Evolutionary conservation across 2,797 vertebrate species (phyloP).

Genomic region (Sorex maritimensis): DNA sequence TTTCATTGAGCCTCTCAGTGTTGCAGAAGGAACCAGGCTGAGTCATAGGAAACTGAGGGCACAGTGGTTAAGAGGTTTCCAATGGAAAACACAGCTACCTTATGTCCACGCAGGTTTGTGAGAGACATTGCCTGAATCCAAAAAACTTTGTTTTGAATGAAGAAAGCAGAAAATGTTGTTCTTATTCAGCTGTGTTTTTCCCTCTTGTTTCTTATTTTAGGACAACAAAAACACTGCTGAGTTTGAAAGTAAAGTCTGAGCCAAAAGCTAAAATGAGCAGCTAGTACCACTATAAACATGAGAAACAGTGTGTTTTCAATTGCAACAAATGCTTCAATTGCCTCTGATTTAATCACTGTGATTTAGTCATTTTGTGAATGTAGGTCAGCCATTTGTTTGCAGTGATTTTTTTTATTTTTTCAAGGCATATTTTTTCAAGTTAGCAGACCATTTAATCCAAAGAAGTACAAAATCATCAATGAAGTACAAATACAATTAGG

Average conservation of each 20-base stretch:
- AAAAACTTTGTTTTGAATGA: background rate
- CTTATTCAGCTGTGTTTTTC: background rate
- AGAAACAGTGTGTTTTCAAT: constrained; percentile 48
- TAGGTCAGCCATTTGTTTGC: constrained; percentile 60
- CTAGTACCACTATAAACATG: background rate
- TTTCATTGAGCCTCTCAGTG: background rate
- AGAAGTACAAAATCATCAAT: constrained; percentile 61
- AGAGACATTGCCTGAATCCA: background rate
- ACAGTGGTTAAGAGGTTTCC: background rate
- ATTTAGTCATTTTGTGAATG: constrained; percentile 80
- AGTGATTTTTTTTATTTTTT: constrained; percentile 53
- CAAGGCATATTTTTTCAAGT: constrained; percentile 73
- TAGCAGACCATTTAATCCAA: constrained; percentile 61
- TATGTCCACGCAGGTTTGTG: rapidly evolving
- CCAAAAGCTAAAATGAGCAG: constrained; percentile 59
- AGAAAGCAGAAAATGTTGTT: background rate
- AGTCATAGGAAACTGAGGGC: background rate
- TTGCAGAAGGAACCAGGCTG: background rate
- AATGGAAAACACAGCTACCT: background rate
- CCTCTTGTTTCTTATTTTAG: constrained; percentile 3
- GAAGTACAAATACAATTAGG: constrained; percentile 72
- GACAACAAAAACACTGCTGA: constrained; percentile 15
- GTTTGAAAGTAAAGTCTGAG: constrained; percentile 43
- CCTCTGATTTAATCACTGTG: constrained; percentile 72
- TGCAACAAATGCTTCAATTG: constrained; percentile 77